Evolutionary conservation across 2,113 vertebrate species (phyloP), one percentile per base, ranked within the genome.

Genomic region (Nettapus auritus): DNA sequence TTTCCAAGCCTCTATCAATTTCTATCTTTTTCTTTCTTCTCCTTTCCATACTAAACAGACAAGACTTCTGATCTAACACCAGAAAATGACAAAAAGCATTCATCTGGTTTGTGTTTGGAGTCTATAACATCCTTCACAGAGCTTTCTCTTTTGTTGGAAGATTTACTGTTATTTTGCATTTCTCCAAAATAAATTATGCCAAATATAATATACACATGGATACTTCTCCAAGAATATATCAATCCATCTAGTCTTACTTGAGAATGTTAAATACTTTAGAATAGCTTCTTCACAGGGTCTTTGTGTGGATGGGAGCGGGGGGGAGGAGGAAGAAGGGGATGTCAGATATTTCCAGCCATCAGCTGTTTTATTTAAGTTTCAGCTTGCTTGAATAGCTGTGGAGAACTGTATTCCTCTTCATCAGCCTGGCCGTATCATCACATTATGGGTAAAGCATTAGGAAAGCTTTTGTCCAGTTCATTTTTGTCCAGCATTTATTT

Each of bases 401-500:
- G 59, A 87, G 50, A 87, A 57, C 16, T 0, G 0, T 63, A 38
- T 69, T 77, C 4, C 19, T 50, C n/a, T 69, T 74, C 62, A 63
- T 67, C 50, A 66, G 7, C 44, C 76, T 36, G 31, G 10, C 56
- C 29, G 18, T 29, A 50, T 70, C 71, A 67, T 13, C 36, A 46
- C 25, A 63, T 14, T n/a, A 60, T 6, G 8, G 21, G 28, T 29
- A 82, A 82, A 17, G 44, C 36, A 36, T 66, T 76, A 57, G 22
- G 15, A 69, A 1, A 91, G 11, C 42, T 74, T 91, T 64, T 78
- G 52, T 59, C 25, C 28, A 33, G 9, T 19, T 63, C 36, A 19
- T 38, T 38, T 63, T 63, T 38, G 25, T 38, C 25, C 36, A 89
- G 93, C 67, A 97, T 96, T 96, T 90, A 94, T 96, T 97, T 97